Conservation (phyloP, 1,140 invertebrate genomes). For the Holcopasites calliopsidis region DNA sequence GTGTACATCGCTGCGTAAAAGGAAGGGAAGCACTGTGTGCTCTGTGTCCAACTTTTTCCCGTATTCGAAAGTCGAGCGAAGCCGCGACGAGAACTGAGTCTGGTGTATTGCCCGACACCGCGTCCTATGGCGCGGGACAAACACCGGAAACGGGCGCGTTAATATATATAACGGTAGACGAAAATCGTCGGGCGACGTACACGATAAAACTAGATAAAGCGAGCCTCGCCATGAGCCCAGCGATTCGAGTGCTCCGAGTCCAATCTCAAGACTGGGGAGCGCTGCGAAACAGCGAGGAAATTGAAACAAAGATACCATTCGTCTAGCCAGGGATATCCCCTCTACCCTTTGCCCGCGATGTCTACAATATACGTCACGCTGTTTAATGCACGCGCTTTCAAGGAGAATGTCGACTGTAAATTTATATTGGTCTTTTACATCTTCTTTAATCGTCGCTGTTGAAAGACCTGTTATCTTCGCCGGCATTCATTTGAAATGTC, state of each 20-base stretch:
- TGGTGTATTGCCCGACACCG: too few relatives aligned
- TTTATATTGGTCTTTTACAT: neutral
- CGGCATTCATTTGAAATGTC: neutral
- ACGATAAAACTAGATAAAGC: constrained; percentile 1
- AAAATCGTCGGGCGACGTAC: neutral
- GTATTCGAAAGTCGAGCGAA: neutral
- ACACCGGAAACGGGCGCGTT: neutral
- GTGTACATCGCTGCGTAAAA: constrained; percentile 28
- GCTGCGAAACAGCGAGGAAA: neutral
- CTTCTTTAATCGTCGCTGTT: neutral
- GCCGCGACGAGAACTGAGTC: neutral
- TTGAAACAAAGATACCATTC: constrained; percentile 38
- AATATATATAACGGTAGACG: neutral
- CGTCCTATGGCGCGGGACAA: neutral
- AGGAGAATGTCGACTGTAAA: neutral
- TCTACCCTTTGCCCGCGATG: constrained; percentile 9
- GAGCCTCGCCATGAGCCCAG: constrained; percentile 48
- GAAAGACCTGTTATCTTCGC: neutral
- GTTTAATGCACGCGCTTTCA: neutral
- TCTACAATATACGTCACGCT: neutral
- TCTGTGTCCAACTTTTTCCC: neutral
- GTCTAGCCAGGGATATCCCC: constrained; percentile 7
- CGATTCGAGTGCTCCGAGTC: constrained; percentile 53
- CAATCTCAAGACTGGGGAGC: constrained; percentile 54
- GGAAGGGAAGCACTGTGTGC: neutral